phyloP scores from a whole-genome alignment of 2,888 invertebrate species.

The Agrotis ipsilon region DNA sequence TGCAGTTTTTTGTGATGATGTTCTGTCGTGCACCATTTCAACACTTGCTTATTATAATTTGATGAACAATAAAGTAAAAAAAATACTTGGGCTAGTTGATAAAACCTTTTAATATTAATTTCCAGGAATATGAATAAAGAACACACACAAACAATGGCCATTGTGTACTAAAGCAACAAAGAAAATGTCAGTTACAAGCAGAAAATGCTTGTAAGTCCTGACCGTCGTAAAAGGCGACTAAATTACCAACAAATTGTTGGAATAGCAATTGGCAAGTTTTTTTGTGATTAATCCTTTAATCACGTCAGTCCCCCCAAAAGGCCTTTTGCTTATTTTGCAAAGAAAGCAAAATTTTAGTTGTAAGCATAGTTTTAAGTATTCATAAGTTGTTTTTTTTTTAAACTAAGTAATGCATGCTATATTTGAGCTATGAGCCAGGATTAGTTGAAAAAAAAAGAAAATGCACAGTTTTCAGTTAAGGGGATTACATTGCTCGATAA shows the following conservation, averaged over 20 bases:
- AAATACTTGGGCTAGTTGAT: neutral
- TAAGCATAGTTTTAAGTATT: constrained; percentile 50
- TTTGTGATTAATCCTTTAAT: constrained; percentile 10
- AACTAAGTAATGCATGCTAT: constrained; percentile 46
- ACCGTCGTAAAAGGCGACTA: constrained; percentile 13
- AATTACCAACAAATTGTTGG: neutral
- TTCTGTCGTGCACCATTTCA: too few relatives aligned
- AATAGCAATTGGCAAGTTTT: constrained; percentile 42
- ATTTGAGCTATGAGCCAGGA: constrained; percentile 23
- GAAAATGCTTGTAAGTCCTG: constrained; percentile 15
- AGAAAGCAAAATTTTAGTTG: constrained; percentile 41
- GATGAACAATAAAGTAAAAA: neutral
- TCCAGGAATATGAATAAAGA: constrained; percentile 14
- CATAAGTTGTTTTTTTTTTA: constrained; percentile 16
- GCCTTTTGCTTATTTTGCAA: constrained; percentile 50
- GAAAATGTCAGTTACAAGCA: constrained; percentile 26
- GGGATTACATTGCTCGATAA: too few relatives aligned
- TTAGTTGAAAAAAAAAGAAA: constrained; percentile 20
- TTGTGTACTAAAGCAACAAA: constrained; percentile 50
- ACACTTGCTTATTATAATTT: neutral
- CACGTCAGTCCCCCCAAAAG: constrained; percentile 41
- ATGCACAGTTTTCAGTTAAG: too few relatives aligned
- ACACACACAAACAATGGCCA: constrained; percentile 49
- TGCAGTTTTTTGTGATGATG: too few relatives aligned
- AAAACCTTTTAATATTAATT: neutral